phyloP scores from a whole-genome alignment of 1,140 invertebrate genomes.

The Hyles vespertilio region DNA sequence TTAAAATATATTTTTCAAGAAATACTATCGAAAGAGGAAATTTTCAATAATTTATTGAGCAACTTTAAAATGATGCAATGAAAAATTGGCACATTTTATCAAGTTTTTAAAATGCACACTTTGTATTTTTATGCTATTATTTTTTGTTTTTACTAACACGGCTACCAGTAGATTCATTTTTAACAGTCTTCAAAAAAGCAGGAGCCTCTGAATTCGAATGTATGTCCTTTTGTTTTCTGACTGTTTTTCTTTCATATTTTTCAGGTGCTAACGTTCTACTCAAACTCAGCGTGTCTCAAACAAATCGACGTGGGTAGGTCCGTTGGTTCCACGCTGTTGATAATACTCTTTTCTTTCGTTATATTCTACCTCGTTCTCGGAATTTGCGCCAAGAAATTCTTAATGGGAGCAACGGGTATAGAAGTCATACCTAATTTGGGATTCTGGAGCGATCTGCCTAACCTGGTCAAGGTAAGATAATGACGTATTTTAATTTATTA shows the following conservation, averaged over 20 bases:
- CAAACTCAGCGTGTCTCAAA: slow-evolving; percentile 54
- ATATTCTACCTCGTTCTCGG: slow-evolving; percentile 70
- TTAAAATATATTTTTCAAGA: no score
- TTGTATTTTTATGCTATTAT: no score
- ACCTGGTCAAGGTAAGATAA: slow-evolving; percentile 71
- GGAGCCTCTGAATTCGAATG: no score
- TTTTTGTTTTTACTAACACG: no score
- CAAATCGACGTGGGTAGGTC: slow-evolving; percentile 50
- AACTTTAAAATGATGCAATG: no score
- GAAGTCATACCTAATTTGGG: slow-evolving; percentile 77
- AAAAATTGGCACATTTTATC: no score
- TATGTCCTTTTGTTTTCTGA: no score
- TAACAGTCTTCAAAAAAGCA: no score
- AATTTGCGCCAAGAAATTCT: slow-evolving; percentile 73
- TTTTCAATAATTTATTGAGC: no score
- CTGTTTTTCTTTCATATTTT: slow-evolving; percentile 16
- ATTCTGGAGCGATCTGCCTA: slow-evolving; percentile 76
- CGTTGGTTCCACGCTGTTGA: slow-evolving; percentile 62
- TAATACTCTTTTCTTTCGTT: slow-evolving; percentile 65
- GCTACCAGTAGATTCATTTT: no score
- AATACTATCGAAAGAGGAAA: no score
- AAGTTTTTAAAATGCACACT: no score
- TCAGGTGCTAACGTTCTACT: slow-evolving; percentile 66
- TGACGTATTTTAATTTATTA: slow-evolving; percentile 4
- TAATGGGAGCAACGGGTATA: slow-evolving; percentile 76